Evolutionary conservation across 1,140 invertebrate species (phyloP).

Genomic region (Zaprionus camerounensis): DNA sequence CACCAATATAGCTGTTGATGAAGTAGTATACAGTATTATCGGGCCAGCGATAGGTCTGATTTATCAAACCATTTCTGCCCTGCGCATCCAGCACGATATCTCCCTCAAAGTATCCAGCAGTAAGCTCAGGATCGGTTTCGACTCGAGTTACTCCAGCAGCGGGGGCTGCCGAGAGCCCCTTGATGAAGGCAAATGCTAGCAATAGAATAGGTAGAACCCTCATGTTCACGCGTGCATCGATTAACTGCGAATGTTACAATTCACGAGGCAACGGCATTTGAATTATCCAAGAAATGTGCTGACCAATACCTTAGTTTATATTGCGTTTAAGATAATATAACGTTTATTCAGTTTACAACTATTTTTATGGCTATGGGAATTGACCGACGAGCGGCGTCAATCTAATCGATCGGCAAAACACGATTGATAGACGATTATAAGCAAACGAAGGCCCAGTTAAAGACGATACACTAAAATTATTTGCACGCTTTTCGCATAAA

Average conservation of each 20-base stretch:
- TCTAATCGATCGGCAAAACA: not conserved
- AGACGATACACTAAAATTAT: not conserved
- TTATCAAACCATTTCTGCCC: conserved; percentile 86
- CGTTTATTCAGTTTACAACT: not conserved
- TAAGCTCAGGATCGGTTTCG: conserved; percentile 65
- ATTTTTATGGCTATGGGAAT: not conserved
- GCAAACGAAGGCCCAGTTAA: not conserved
- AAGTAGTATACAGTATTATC: conserved; percentile 87
- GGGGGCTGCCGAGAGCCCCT: conserved; percentile 29
- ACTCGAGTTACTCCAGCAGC: conserved; percentile 8
- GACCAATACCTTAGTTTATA: not conserved
- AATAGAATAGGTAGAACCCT: not conserved
- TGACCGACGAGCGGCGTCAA: not conserved
- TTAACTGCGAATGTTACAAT: conserved; percentile 8
- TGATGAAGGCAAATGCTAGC: not conserved
- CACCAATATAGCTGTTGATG: conserved; percentile 84
- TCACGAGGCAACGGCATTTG: not conserved
- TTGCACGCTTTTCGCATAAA: not conserved
- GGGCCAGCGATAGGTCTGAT: conserved; percentile 87
- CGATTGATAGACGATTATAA: not conserved
- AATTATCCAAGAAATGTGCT: not conserved
- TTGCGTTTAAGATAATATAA: not conserved
- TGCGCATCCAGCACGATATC: conserved; percentile 55
- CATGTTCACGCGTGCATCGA: conserved; percentile 10
- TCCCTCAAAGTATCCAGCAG: conserved; percentile 62